Percentiles rank a stretch among this genome's conserved stretches.
These are phyloP conservation scores for Parambassis ranga DNA, from an alignment of 2,797 vertebrate species.

Conservation along the genomic window DNA sequence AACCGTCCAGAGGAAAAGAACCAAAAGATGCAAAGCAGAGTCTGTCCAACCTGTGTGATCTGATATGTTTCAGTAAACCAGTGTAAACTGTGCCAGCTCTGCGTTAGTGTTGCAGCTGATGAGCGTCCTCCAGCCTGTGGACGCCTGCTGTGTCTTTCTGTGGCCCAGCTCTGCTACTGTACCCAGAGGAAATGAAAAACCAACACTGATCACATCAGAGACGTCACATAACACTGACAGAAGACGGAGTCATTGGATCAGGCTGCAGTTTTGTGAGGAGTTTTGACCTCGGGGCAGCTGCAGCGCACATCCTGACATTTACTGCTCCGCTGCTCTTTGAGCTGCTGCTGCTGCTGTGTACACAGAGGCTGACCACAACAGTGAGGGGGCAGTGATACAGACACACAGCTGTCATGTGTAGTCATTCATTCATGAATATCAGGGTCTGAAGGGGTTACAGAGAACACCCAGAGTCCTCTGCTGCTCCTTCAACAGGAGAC, in stretches of 20 bases:
- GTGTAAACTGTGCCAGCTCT: no score
- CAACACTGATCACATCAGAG: slow-evolving; percentile 15
- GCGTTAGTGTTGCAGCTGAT: no score
- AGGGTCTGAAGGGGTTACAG: neutral
- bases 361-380: no score
- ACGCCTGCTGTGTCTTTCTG: slow-evolving; percentile 13
- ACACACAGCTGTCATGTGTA: neutral
- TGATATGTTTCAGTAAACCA: no score
- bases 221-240: neutral
- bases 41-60: no score
- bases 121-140: neutral
- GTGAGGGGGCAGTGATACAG: neutral
- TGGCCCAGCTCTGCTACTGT: neutral
- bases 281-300: no score
- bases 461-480: slow-evolving; percentile 1
- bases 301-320: no score
- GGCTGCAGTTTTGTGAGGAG: no score
- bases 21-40: no score
- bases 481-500: neutral
- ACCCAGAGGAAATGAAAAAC: slow-evolving; percentile 26
- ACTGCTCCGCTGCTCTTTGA: no score
- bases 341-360: neutral
- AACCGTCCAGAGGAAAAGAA: no score
- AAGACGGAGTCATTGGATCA: neutral
- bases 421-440: neutral